These are phyloP conservation scores for Gasterosteus nipponicus DNA, from an alignment of 2,113 vertebrate genomes.

Conservation along the genomic window DNA sequence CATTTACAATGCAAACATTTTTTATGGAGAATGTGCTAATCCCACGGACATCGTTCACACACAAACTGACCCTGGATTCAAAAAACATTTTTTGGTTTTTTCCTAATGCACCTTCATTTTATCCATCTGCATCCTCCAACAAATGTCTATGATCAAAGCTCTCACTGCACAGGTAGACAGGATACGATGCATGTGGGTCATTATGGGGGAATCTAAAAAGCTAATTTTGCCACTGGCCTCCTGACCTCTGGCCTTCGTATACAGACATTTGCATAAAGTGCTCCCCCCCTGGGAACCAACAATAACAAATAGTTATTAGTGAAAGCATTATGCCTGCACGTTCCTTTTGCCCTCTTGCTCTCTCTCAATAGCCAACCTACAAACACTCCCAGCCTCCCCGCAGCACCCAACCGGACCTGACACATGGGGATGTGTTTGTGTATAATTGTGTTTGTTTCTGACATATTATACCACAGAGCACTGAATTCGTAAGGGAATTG, in stretches of 20 bases:
- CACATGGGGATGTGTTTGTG: conserved; percentile 14
- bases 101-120: conserved; percentile 23
- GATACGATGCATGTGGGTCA: conserved; percentile 49
- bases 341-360: conserved; percentile 75
- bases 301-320: conserved; percentile 84
- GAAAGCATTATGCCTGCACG: conserved; percentile 79
- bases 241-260: conserved; percentile 73
- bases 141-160: conserved; percentile 42
- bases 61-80: not conserved
- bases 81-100: conserved; percentile 15
- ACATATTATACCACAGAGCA: conserved; percentile 59
- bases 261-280: conserved; percentile 79
- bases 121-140: conserved; percentile 37
- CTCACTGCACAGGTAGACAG: conserved; percentile 33
- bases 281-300: conserved; percentile 74
- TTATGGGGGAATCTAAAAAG: conserved; percentile 71
- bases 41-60: not conserved
- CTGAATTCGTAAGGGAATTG: conserved; percentile 71
- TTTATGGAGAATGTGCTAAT: not conserved
- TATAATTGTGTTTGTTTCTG: conserved; percentile 46
- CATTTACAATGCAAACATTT: not conserved
- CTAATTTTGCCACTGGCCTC: conserved; percentile 74
- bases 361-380: conserved; percentile 66
- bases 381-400: conserved; percentile 59
- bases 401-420: conserved; percentile 64